Evolutionary conservation across 2,888 invertebrate species (phyloP).

Genomic region (Heliconius charithonia): DNA sequence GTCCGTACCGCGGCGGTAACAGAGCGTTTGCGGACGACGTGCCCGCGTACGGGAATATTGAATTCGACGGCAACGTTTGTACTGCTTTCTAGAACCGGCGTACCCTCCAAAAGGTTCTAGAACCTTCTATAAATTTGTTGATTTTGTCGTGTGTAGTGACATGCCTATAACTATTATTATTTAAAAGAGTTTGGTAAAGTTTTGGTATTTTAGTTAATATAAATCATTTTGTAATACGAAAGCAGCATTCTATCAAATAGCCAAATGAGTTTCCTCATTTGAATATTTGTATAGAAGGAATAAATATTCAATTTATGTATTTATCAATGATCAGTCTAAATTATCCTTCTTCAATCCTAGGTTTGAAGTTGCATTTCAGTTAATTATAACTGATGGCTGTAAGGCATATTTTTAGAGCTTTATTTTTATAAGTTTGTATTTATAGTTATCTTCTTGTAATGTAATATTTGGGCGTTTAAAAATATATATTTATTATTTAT

Average conservation of each 20-base stretch:
- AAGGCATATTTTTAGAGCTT: no score
- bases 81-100: conserved; percentile 65
- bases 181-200: background rate
- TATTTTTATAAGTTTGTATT: background rate
- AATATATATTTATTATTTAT: background rate
- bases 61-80: conserved; percentile 77
- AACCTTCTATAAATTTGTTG: background rate
- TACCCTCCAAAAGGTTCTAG: background rate
- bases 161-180: background rate
- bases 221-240: no score
- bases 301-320: no score
- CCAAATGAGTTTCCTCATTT: no score
- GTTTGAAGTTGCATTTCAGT: no score
- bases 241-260: no score
- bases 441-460: background rate
- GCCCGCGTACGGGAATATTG: conserved; percentile 61
- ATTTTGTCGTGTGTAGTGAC: background rate
- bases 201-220: background rate
- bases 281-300: no score
- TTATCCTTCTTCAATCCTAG: no score
- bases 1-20: conserved; percentile 68
- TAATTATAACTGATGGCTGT: no score
- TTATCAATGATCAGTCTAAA: no score
- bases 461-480: background rate
- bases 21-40: conserved; percentile 58